These are phyloP conservation scores for Macrosoma leucophasiata DNA, from an alignment of 2,888 invertebrate genomes.

Conservation along the genomic window DNA sequence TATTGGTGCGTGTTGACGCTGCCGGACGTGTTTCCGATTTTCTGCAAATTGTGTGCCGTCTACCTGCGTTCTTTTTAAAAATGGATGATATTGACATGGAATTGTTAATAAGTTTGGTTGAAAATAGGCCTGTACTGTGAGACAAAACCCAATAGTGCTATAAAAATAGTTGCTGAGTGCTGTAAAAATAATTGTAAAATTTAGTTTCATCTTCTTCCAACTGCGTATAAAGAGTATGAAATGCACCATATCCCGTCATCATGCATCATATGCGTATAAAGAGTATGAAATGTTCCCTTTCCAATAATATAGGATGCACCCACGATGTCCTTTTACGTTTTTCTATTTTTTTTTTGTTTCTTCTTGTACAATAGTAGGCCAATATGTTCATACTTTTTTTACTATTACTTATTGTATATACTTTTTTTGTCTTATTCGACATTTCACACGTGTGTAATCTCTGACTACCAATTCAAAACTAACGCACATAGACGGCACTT, in stretches of 20 bases:
- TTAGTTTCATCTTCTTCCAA: constrained; percentile 28
- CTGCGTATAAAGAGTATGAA: too few species aligned
- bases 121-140: constrained; percentile 30
- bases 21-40: constrained; percentile 28
- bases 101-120: constrained; percentile 28
- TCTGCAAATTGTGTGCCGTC: constrained; percentile 26
- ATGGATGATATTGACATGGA: constrained; percentile 27
- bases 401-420: too few species aligned
- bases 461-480: constrained; percentile 17
- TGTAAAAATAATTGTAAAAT: too few species aligned
- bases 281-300: constrained; percentile 27
- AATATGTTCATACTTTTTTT: too few species aligned
- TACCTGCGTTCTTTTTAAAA: constrained; percentile 26
- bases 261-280: constrained; percentile 26
- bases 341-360: constrained; percentile 28
- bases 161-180: too few species aligned
- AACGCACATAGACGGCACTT: constrained; percentile 23
- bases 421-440: constrained; percentile 23
- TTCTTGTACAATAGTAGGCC: constrained; percentile 27
- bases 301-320: constrained; percentile 30
- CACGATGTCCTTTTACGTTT: constrained; percentile 29
- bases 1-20: constrained; percentile 27
- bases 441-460: constrained; percentile 20
- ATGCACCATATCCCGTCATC: too few species aligned
- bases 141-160: constrained; percentile 29